phyloP scores from a whole-genome alignment of 2,888 invertebrate species.

The Acleris sparsana region DNA sequence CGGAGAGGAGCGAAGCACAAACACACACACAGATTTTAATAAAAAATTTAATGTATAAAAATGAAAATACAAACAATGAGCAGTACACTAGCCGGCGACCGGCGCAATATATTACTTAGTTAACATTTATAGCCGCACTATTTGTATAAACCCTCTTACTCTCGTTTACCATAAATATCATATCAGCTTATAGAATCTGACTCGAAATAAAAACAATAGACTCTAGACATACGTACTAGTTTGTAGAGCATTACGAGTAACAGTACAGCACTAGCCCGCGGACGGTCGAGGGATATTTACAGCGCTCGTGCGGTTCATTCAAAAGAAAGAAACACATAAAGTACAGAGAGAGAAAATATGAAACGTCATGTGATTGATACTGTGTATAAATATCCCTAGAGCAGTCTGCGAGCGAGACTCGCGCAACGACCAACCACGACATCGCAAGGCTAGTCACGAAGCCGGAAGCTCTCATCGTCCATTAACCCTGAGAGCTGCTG shows the following conservation, averaged over 20 bases:
- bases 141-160: slow-evolving; percentile 17
- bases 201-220: slow-evolving; percentile 31
- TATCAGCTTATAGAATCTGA: slow-evolving; percentile 32
- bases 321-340: no score
- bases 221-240: slow-evolving; percentile 26
- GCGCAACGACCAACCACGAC: background rate
- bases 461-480: no score
- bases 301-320: no score
- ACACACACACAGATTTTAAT: slow-evolving; percentile 49
- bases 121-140: slow-evolving; percentile 34
- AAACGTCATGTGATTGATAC: no score
- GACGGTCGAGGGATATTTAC: no score
- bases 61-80: slow-evolving; percentile 54
- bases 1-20: slow-evolving; percentile 29
- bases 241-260: slow-evolving; percentile 16
- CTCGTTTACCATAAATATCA: slow-evolving; percentile 31
- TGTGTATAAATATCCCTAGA: no score
- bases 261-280: background rate
- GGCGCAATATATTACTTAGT: slow-evolving; percentile 31
- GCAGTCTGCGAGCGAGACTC: background rate
- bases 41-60: slow-evolving; percentile 59
- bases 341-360: no score
- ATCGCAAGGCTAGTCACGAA: background rate
- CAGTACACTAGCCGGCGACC: slow-evolving; percentile 31
- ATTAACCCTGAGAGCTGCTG: background rate